phyloP scores from a whole-genome alignment of 2,888 invertebrate genomes.

The Callyntrura sp. region DNA sequence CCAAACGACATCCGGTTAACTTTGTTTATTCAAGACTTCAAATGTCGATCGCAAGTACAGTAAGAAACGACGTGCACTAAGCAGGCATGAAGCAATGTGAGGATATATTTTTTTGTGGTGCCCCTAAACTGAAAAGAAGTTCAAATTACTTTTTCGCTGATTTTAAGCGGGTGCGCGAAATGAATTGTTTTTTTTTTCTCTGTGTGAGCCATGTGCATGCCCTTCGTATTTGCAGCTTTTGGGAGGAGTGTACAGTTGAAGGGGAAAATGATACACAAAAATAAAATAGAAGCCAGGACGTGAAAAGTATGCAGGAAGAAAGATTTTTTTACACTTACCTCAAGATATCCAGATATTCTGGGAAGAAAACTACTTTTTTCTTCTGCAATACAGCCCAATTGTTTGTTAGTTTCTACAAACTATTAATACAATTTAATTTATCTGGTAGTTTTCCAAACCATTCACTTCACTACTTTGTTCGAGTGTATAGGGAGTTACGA shows the following conservation, averaged over 20 bases:
- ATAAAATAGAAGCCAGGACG: neutral
- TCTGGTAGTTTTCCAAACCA: neutral
- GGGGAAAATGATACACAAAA: neutral
- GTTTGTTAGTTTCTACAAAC: conserved; percentile 29
- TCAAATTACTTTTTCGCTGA: conserved; percentile 26
- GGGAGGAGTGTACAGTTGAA: neutral
- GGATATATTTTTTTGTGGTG: neutral
- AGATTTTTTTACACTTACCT: conserved; percentile 30
- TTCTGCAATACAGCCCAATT: neutral
- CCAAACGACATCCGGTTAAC: conserved; percentile 31
- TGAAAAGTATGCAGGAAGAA: conserved; percentile 20
- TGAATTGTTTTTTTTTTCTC: neutral
- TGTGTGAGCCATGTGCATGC: neutral
- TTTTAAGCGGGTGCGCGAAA: neutral
- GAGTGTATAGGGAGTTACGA: neutral
- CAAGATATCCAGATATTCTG: neutral
- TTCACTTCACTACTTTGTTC: conserved; percentile 9
- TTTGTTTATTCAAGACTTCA: neutral
- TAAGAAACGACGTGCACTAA: conserved; percentile 22
- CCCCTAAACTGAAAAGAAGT: neutral
- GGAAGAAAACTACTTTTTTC: neutral
- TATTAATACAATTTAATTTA: conserved; percentile 5
- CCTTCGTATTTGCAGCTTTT: neutral
- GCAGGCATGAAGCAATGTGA: conserved; percentile 42
- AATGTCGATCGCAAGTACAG: conserved; percentile 9